Conservation (phyloP, 2,888 invertebrate genomes). For the Alsophila aescularia region DNA sequence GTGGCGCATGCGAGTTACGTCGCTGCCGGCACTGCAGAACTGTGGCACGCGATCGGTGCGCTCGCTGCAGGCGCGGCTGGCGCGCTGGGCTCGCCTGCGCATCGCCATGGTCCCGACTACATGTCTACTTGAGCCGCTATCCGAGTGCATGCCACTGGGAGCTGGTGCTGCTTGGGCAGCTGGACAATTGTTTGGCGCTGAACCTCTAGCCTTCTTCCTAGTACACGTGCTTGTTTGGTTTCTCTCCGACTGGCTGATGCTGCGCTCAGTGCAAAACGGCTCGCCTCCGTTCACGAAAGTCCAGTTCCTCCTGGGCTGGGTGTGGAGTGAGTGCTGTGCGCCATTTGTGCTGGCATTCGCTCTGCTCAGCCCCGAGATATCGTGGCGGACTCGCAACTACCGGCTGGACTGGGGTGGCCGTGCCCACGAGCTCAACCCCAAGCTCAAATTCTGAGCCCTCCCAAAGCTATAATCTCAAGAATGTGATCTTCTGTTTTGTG, state of each 20-base stretch:
- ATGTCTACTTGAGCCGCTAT: conserved; percentile 96
- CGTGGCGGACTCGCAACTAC: conserved; percentile 97
- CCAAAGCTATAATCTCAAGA: conserved; percentile 76
- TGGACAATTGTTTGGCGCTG: conserved; percentile 92
- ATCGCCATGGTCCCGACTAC: conserved; percentile 98
- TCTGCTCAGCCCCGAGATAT: conserved; percentile 93
- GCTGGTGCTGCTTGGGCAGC: conserved; percentile 96
- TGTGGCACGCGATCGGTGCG: conserved; percentile 94
- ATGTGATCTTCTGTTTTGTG: conserved; percentile 52
- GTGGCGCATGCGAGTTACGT: conserved; percentile 95
- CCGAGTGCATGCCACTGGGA: conserved; percentile 97
- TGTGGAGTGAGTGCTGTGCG: conserved; percentile 95
- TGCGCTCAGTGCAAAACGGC: conserved; percentile 95
- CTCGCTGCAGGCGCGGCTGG: conserved; percentile 92
- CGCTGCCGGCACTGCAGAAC: conserved; percentile 98
- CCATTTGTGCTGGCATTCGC: conserved; percentile 95
- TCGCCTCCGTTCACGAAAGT: conserved; percentile 97
- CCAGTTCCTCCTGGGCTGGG: conserved; percentile 97
- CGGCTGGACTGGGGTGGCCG: conserved; percentile 97
- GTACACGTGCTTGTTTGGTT: conserved; percentile 98
- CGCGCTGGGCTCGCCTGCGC: conserved; percentile 97
- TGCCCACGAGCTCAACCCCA: conserved; percentile 93
- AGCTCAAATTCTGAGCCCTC: conserved; percentile 85
- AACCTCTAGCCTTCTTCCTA: conserved; percentile 95
- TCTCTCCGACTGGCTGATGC: conserved; percentile 96